Evolutionary conservation across 2,888 invertebrate species (phyloP).

Genomic region (Arge pagana): DNA sequence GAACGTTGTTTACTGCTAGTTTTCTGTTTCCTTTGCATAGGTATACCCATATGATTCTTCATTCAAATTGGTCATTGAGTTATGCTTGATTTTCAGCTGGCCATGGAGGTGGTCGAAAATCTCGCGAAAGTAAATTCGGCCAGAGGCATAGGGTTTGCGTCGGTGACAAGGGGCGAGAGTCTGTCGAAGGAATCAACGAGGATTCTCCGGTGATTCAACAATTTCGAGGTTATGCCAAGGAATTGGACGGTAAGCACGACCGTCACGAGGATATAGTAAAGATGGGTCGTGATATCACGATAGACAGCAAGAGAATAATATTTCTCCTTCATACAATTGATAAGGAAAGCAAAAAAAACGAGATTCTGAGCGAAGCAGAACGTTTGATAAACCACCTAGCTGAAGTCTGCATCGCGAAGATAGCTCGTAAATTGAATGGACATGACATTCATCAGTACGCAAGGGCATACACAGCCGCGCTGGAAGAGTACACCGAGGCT

Average conservation of each 20-base stretch:
- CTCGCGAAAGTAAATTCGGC: constrained; percentile 26
- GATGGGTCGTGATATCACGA: constrained; percentile 80
- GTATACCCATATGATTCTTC: background rate
- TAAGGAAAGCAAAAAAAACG: constrained; percentile 62
- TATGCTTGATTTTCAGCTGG: constrained; percentile 7
- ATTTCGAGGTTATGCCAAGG: constrained; percentile 68
- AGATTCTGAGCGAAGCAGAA: constrained; percentile 68
- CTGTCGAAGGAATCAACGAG: constrained; percentile 58
- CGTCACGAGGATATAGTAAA: constrained; percentile 83
- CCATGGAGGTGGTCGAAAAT: constrained; percentile 10
- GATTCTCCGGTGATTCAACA: constrained; percentile 63
- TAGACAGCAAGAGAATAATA: constrained; percentile 88
- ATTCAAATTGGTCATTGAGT: background rate
- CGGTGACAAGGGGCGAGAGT: constrained; percentile 58
- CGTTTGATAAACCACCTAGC: constrained; percentile 69
- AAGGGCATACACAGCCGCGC: constrained; percentile 68
- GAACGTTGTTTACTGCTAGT: background rate
- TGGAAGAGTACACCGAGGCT: constrained; percentile 88
- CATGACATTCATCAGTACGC: constrained; percentile 74
- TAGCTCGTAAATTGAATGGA: constrained; percentile 74
- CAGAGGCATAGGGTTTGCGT: constrained; percentile 44
- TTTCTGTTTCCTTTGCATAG: background rate
- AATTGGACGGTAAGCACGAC: constrained; percentile 80
- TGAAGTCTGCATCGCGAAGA: constrained; percentile 65
- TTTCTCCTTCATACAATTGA: constrained; percentile 80